Evolutionary conservation across 2,888 invertebrate genomes (phyloP).

Genomic region (Scelioninae gen. 1): DNA sequence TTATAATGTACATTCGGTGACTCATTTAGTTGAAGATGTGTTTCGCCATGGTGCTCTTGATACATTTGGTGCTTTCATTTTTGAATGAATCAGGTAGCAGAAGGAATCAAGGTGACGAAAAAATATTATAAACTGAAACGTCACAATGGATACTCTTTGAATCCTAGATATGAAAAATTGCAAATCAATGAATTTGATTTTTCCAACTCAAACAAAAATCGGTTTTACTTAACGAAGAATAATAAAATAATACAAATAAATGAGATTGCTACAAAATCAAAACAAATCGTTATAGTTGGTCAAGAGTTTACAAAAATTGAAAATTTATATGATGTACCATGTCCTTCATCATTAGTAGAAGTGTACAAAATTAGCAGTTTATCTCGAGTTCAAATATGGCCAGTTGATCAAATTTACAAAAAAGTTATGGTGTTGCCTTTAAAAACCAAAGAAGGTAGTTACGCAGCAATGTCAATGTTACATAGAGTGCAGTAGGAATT

Average conservation of each 20-base stretch:
- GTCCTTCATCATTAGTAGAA: conserved; percentile 22
- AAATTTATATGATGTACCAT: conserved; percentile 11
- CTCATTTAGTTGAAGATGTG: conserved; percentile 17
- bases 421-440: conserved; percentile 36
- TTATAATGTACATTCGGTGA: conserved; percentile 18
- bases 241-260: conserved; percentile 24
- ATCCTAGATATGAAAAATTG: conserved; percentile 38
- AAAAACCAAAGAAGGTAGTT: conserved; percentile 3
- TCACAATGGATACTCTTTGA: conserved; percentile 11
- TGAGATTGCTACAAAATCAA: conserved; percentile 34
- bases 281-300: conserved; percentile 23
- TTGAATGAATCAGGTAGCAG: neutral
- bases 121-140: conserved; percentile 35
- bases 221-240: conserved; percentile 28
- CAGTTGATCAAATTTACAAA: conserved; percentile 15
- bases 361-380: conserved; percentile 16
- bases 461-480: conserved; percentile 32
- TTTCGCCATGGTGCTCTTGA: conserved; percentile 1
- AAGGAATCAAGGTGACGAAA: neutral
- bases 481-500: neutral
- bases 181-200: conserved; percentile 13
- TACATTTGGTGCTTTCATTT: conserved; percentile 10
- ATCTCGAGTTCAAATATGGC: conserved; percentile 26
- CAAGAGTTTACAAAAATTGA: conserved; percentile 10
- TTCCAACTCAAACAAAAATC: conserved; percentile 9